Evolutionary conservation across 2,888 invertebrate genomes (phyloP).

Genomic region (Phragmatobia fuliginosa): DNA sequence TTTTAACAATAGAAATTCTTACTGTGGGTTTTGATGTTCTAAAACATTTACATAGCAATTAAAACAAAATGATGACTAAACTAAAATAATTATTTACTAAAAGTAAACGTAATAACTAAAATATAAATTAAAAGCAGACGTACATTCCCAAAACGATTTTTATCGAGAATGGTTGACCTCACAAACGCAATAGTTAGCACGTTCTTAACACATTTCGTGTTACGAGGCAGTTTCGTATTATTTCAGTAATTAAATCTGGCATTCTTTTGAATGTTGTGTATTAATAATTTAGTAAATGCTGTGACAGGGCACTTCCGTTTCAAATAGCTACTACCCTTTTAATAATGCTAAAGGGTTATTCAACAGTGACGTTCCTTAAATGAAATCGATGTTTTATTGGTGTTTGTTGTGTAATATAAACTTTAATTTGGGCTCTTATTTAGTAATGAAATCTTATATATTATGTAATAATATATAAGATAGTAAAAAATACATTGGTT

Average conservation of each 20-base stretch:
- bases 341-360: constrained; percentile 62
- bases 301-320: constrained; percentile 72
- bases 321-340: constrained; percentile 62
- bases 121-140: constrained; percentile 42
- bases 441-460: no score
- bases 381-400: constrained; percentile 10
- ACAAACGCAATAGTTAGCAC: constrained; percentile 53
- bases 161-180: constrained; percentile 43
- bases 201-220: constrained; percentile 67
- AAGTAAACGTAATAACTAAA: constrained; percentile 34
- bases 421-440: not conserved
- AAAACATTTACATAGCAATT: constrained; percentile 18
- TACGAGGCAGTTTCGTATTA: constrained; percentile 69
- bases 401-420: not conserved
- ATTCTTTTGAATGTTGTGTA: constrained; percentile 70
- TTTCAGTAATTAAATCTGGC: constrained; percentile 77
- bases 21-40: constrained; percentile 4
- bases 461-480: no score
- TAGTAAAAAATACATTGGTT: not conserved
- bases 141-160: constrained; percentile 33
- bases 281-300: constrained; percentile 72
- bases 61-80: constrained; percentile 16
- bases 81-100: constrained; percentile 30
- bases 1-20: not conserved
- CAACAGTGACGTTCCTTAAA: constrained; percentile 30